Evolutionary conservation across 2,113 vertebrate genomes (phyloP), one percentile per base, ranked within the genome.

Genomic region (Nycticryphes semicollaris): DNA sequence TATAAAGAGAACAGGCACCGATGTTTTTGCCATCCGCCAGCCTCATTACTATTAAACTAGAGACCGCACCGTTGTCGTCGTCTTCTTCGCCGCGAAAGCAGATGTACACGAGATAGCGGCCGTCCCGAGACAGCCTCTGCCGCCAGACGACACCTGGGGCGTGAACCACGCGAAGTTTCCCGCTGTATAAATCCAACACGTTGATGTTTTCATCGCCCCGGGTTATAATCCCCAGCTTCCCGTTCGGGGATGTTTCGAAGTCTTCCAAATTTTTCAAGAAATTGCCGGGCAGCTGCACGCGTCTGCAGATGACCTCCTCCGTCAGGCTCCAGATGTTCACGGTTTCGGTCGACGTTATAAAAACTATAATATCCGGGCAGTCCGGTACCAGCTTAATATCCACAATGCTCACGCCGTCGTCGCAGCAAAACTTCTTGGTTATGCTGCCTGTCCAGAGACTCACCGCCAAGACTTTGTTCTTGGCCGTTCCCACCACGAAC

Each of bases 391-490:
- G 97, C 75, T 99, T 99, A 96, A 99, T 99, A 97, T 98, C 99
- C 90, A 99, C 98, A n/a, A 99, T 99, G 67, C 97, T 98, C 84
- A 98, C 99, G 33, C 99, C 99, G 11, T 99, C 99, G 47, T 99
- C 99, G 20, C 99, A 99, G 96, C 98, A 98, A 72, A 99, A 99
- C 85, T 99, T 99, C 97, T 99, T 99, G 74, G 99, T 99, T 73
- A 99, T 99, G 28, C 99, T 99, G 77, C 99, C 99, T 4, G 99
- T 99, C 99, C 99, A 99, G 50, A 99, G 98, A 79, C 99, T 99
- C 85, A 99, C 99, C 6, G 99, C 99, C 43, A 99, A 95, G 53
- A 99, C 98, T 96, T 99, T 99, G 96, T 99, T 99, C 97, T 99
- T 99, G 1, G 99, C 98, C 94, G 98, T 98, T 63, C 99, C 99